Conservation (phyloP, 2,797 vertebrate genomes). For the Megalops cyprinoides region DNA sequence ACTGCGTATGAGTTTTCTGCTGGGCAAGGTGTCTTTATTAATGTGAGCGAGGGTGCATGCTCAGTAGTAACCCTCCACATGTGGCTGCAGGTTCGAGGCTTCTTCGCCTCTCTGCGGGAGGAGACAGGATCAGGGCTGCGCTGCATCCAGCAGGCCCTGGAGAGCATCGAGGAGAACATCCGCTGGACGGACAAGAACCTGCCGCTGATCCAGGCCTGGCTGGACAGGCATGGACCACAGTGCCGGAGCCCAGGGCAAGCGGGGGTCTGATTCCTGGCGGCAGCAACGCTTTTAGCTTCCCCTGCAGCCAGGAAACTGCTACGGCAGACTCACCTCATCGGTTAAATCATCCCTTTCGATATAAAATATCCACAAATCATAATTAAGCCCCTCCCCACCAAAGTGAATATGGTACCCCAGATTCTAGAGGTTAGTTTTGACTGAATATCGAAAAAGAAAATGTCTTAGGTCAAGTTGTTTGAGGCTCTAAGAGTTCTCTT, state of each 20-base stretch:
- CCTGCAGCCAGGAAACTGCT: neutral
- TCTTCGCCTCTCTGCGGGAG: constrained; percentile 78
- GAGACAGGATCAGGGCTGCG: constrained; percentile 79
- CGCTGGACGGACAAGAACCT: constrained; percentile 84
- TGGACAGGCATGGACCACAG: constrained; percentile 53
- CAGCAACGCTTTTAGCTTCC: neutral
- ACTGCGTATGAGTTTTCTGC: too few species aligned
- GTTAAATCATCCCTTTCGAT: neutral
- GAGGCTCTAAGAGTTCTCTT: too few species aligned
- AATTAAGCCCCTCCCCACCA: too few species aligned
- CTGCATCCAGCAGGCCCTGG: constrained; percentile 81
- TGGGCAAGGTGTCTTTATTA: too few species aligned
- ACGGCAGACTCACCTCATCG: neutral
- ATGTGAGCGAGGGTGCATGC: neutral
- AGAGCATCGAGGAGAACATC: constrained; percentile 87
- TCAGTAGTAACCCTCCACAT: neutral
- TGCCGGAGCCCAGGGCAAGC: neutral
- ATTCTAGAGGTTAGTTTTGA: too few species aligned
- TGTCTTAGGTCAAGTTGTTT: too few species aligned
- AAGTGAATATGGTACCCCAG: too few species aligned
- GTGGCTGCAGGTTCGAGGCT: constrained; percentile 72
- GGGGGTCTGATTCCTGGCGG: neutral
- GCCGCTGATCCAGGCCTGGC: constrained; percentile 80
- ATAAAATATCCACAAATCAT: neutral
- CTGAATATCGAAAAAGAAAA: too few species aligned